Evolutionary conservation across 2,113 vertebrate species (phyloP), one percentile per base, ranked within the genome.

Genomic region (Istiophorus platypterus): DNA sequence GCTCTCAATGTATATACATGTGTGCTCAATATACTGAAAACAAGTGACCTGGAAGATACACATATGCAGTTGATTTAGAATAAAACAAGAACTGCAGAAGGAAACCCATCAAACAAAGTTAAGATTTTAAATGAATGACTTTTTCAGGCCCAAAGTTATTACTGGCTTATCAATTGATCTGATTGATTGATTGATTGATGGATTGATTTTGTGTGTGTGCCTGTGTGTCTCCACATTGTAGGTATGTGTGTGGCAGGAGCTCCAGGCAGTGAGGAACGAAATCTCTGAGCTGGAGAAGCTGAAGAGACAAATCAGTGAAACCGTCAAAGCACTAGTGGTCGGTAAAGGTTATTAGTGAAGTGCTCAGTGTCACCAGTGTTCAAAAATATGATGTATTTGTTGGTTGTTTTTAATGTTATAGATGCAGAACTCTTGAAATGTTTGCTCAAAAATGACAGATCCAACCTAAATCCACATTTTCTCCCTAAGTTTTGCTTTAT

Each of bases 181-280:
- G 15, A 49, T 2, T 49, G 45, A 49, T 49, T n/a, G n/a, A n/a
- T n/a, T n/a, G 20, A 3, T 42, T 13, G 15, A 2, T 42, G 41
- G 10, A n/a, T 42, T 61, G 12, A 47, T 24, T 66, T 7, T 67
- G 26, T 68, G 45, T 52, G 66, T 68, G 1, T 27, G 31, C 37
- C 37, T 58, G 56, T 80, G 9, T 61, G 12, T 74, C 10, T 63
- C 15, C 7, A 18, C 14, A 0, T 49, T 71, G 29, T 65, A 98
- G 97, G 93, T 97, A 1, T 81, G 85, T 2, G 90, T 91, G 0
- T 98, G 97, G 97, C 82, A 95, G 84, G 91, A 94, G 67, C 89
- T 98, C 9, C 90, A 91, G 85, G 83, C 92, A 17, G 92, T 97
- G 22, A 89, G 71, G 31, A 90, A 81, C 6, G 91, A 95, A 63